Evolutionary conservation across 92 coral and sea anemone genomes (phyloP).

Genomic region (Scolanthus callimorphus): DNA sequence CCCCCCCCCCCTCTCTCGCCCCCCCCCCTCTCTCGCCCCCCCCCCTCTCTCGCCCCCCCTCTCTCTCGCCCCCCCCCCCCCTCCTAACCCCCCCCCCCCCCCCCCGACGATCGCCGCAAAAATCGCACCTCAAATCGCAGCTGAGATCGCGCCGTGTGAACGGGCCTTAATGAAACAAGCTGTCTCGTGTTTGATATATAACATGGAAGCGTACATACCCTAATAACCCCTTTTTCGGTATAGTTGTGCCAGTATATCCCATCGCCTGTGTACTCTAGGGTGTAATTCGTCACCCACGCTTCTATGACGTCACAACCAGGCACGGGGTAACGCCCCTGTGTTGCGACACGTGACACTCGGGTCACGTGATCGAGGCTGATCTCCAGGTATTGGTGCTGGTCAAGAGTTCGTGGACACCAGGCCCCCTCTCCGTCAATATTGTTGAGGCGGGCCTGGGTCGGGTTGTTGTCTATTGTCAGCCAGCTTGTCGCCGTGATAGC

Average conservation of each 20-base stretch:
- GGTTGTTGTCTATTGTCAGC: slow-evolving; percentile 36
- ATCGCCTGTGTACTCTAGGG: slow-evolving; percentile 32
- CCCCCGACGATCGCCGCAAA: too few species aligned
- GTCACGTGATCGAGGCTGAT: slow-evolving; percentile 15
- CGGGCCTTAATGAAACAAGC: too few species aligned
- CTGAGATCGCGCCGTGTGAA: too few species aligned
- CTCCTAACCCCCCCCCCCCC: too few species aligned
- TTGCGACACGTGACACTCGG: slow-evolving; percentile 40
- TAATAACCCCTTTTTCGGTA: slow-evolving; percentile 21
- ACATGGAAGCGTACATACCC: too few species aligned
- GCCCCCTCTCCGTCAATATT: slow-evolving; percentile 45
- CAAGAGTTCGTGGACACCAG: slow-evolving; percentile 40
- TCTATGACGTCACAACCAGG: slow-evolving; percentile 36
- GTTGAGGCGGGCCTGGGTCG: slow-evolving; percentile 43
- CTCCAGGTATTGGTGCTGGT: slow-evolving; percentile 36
- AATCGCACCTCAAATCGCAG: too few species aligned
- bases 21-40: too few species aligned
- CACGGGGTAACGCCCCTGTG: slow-evolving; percentile 54
- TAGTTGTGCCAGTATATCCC: slow-evolving; percentile 30
- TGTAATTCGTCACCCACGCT: slow-evolving; percentile 53
- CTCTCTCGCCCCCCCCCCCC: too few species aligned
- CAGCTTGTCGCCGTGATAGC: slow-evolving; percentile 45
- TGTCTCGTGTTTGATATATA: too few species aligned
- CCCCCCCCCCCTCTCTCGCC: too few species aligned
- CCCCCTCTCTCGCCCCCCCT: too few species aligned